phyloP scores from a whole-genome alignment of 2,797 vertebrate species.

The Capromys pilorides region DNA sequence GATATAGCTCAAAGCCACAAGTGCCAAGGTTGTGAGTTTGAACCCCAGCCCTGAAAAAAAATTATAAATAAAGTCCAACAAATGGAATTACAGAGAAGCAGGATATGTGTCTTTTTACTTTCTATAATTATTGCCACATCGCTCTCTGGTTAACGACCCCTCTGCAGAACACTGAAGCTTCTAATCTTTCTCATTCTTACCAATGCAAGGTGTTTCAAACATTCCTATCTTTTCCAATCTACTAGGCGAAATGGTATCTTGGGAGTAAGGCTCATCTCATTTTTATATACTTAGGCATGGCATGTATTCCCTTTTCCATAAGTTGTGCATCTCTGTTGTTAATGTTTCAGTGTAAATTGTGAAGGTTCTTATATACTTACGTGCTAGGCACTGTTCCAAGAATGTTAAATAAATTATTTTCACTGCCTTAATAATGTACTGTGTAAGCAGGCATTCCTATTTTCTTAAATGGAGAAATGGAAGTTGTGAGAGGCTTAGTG shows the following conservation, averaged over 20 bases:
- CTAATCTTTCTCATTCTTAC: not conserved
- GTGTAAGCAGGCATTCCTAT: not conserved
- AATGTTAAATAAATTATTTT: constrained; percentile 16
- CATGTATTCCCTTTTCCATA: not conserved
- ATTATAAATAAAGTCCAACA: constrained; percentile 2
- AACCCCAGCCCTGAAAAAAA: no score
- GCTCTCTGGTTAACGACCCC: not conserved
- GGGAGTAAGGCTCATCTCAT: not conserved
- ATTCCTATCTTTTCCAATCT: not conserved
- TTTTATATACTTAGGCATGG: not conserved
- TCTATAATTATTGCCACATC: not conserved
- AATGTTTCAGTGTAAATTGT: not conserved
- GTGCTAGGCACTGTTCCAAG: not conserved
- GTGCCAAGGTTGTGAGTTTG: no score
- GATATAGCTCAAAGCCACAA: no score
- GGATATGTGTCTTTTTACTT: not conserved
- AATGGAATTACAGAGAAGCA: not conserved
- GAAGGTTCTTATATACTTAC: not conserved
- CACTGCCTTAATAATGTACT: not conserved
- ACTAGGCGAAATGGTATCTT: not conserved
- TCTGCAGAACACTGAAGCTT: not conserved
- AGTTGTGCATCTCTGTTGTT: not conserved
- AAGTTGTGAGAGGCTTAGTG: not conserved
- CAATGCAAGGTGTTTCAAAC: not conserved
- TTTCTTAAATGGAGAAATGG: not conserved